Conservation (phyloP, 2,888 invertebrate species). For the Oxyteleia sp. region DNA sequence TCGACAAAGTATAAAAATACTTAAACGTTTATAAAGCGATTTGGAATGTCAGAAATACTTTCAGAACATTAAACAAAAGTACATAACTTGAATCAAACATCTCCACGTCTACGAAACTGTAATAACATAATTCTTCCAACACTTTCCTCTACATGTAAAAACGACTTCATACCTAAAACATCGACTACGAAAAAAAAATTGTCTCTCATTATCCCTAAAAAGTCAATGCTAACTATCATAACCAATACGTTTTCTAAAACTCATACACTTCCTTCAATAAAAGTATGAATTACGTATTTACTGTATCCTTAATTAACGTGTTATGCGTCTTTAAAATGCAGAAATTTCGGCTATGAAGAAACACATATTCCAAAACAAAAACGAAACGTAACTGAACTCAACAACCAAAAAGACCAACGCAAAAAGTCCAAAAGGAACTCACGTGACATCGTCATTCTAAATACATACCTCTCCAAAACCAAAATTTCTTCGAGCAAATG, state of each 20-base stretch:
- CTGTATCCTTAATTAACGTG: constrained; percentile 33
- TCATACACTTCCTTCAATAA: constrained; percentile 36
- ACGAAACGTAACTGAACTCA: constrained; percentile 2
- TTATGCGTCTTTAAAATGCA: constrained; percentile 57
- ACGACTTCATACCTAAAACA: constrained; percentile 24
- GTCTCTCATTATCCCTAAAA: constrained; percentile 15
- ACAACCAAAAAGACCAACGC: constrained; percentile 7
- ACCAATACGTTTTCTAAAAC: constrained; percentile 29
- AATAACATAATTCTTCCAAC: constrained; percentile 6
- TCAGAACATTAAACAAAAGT: too few species aligned
- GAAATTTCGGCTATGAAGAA: constrained; percentile 72
- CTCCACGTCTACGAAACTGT: too few species aligned
- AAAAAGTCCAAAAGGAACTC: constrained; percentile 14
- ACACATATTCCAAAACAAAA: constrained; percentile 49
- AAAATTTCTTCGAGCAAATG: constrained; percentile 61
- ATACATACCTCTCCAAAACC: constrained; percentile 70
- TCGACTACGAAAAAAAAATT: constrained; percentile 30
- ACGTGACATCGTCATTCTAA: constrained; percentile 37
- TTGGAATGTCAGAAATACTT: too few species aligned
- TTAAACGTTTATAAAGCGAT: too few species aligned
- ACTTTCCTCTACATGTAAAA: constrained; percentile 18
- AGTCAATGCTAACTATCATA: constrained; percentile 34
- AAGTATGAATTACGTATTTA: constrained; percentile 32
- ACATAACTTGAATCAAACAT: too few species aligned
- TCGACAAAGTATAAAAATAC: too few species aligned